These are phyloP conservation scores for Porites divaricata DNA, from an alignment of 92 coral and sea anemone species.

Conservation along the genomic window DNA sequence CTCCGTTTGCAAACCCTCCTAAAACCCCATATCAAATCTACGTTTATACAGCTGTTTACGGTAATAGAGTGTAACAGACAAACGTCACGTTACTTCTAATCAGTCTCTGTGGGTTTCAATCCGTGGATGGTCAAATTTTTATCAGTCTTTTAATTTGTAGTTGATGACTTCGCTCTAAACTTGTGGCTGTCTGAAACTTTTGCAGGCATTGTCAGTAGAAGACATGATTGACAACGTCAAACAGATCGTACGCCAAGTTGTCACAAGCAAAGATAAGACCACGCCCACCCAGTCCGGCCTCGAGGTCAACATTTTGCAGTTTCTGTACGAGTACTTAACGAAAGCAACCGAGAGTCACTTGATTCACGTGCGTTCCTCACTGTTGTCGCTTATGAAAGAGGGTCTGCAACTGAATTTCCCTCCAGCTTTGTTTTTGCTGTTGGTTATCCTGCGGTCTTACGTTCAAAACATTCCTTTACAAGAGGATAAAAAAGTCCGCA, in stretches of 20 bases:
- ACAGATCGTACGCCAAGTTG: slow-evolving; percentile 91
- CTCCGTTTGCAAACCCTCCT: too few species aligned
- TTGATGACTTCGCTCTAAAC: not conserved
- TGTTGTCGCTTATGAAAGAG: slow-evolving; percentile 88
- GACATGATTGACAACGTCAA: slow-evolving; percentile 92
- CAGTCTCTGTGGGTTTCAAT: too few species aligned
- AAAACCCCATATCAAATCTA: too few species aligned
- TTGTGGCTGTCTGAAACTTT: not conserved
- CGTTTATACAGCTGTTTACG: too few species aligned
- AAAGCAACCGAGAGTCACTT: slow-evolving; percentile 81
- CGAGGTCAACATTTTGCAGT: slow-evolving; percentile 93
- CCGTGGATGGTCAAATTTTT: not conserved
- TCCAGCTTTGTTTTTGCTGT: slow-evolving; percentile 88
- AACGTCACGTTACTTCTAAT: too few species aligned
- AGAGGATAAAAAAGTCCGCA: slow-evolving; percentile 94
- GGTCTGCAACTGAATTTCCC: slow-evolving; percentile 93
- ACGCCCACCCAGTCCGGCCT: slow-evolving; percentile 84
- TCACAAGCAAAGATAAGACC: slow-evolving; percentile 85
- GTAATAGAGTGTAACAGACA: too few species aligned
- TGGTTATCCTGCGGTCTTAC: slow-evolving; percentile 89
- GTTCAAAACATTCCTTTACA: slow-evolving; percentile 87
- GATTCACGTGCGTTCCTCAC: slow-evolving; percentile 75
- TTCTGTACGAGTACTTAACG: slow-evolving; percentile 86
- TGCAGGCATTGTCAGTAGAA: slow-evolving; percentile 89
- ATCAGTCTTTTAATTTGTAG: not conserved